Evolutionary conservation across 2,113 vertebrate genomes (phyloP).

Genomic region (Microtus oregoni): DNA sequence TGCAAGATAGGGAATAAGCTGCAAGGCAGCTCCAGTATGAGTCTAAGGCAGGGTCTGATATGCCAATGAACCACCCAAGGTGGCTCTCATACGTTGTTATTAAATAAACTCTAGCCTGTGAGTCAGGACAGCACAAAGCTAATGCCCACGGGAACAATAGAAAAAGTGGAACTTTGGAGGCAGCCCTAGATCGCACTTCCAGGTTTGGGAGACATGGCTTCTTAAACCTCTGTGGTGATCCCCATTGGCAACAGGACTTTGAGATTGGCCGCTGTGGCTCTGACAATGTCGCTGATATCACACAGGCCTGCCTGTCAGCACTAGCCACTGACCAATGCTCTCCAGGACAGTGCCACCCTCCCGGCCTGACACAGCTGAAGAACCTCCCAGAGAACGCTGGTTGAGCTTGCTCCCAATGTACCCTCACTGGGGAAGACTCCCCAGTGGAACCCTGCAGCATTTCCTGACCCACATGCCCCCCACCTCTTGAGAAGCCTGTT

Average conservation of each 20-base stretch:
- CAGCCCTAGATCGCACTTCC: not conserved
- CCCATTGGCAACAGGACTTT: not conserved
- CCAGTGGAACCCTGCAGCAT: not conserved
- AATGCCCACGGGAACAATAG: not conserved
- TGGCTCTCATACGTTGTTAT: not conserved
- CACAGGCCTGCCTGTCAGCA: not conserved
- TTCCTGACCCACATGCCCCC: not conserved
- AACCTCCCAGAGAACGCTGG: not conserved
- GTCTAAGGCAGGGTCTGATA: not conserved
- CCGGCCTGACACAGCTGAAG: not conserved
- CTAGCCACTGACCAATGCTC: not conserved
- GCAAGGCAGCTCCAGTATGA: not conserved
- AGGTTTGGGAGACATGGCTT: not conserved
- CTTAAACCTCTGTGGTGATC: not conserved
- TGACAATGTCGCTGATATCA: not conserved
- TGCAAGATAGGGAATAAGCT: not conserved
- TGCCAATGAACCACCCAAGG: no score
- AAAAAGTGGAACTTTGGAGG: not conserved
- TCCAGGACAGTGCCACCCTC: no score
- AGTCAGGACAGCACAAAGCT: not conserved
- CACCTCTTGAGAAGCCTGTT: not conserved
- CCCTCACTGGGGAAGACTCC: not conserved
- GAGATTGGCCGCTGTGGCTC: not conserved
- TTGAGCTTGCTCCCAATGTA: not conserved
- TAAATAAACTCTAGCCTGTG: not conserved